Conservation (phyloP, 1,140 invertebrate genomes). For the Papilio dardanus region DNA sequence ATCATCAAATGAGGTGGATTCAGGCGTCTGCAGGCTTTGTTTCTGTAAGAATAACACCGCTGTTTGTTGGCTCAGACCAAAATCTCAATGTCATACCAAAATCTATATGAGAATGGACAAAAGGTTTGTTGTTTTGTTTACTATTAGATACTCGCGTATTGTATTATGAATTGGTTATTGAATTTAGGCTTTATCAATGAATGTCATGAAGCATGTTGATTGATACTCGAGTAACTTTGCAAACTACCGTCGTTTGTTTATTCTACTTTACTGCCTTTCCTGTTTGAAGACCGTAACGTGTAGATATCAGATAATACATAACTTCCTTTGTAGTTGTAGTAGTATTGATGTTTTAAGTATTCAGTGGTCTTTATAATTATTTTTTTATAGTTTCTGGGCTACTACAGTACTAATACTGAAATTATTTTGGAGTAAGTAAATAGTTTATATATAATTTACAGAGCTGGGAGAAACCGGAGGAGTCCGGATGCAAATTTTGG, state of each 20-base stretch:
- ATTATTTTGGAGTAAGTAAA: background rate
- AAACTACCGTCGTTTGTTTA: background rate
- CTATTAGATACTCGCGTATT: background rate
- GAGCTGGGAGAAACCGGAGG: background rate
- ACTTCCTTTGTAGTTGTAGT: background rate
- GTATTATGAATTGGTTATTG: background rate
- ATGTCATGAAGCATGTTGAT: background rate
- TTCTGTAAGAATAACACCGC: slow-evolving; percentile 61
- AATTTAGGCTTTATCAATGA: background rate
- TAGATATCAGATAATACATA: background rate
- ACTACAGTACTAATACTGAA: background rate
- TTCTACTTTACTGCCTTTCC: background rate
- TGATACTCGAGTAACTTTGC: background rate
- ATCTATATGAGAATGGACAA: slow-evolving; percentile 48
- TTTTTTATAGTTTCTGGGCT: no score
- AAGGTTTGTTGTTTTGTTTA: slow-evolving; percentile 45
- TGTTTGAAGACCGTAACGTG: background rate
- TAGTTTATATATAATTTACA: background rate
- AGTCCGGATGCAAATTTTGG: background rate
- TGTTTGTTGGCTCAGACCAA: slow-evolving; percentile 59
- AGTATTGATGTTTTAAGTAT: background rate
- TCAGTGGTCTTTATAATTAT: background rate
- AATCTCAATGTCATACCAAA: slow-evolving; percentile 54
- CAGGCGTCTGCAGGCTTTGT: slow-evolving; percentile 56
- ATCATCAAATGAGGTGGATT: slow-evolving; percentile 41